Evolutionary conservation across 2,888 invertebrate genomes (phyloP), one percentile per base, ranked within the genome.

Genomic region (Tetheella fluctuosa): DNA sequence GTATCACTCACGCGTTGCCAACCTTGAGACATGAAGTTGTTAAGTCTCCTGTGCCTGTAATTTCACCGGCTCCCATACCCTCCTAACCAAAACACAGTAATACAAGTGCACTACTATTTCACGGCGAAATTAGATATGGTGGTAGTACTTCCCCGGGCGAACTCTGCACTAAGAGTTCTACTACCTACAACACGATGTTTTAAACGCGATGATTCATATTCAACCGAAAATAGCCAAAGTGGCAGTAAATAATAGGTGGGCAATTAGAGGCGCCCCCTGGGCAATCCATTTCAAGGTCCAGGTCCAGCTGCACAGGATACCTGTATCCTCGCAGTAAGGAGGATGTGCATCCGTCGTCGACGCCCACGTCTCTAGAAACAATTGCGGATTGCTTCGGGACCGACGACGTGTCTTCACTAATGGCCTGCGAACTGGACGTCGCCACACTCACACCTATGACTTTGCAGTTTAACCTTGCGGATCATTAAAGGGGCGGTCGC

Each of bases 311-410:
- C 73, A 77, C 82, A 83, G 86, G 88, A 89, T 86, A 85, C 85
- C 85, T 85, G 85, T 81, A 84, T 84, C 85, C 84, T 84, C 81
- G 79, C 67, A 63, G 73, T 91, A 88, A 91, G 79, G 81, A 91
- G 91, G 91, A 92, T 86, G 90, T 80, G 83, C 90, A 81, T 91
- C 91, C 90, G 89, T 73, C 84, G 75, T 73, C 75, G 71, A 83
- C 74, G 78, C 76, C 71, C 75, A 71, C 69, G 65, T 73, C 65
- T 62, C 64, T 60, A 60, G 57, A 63, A 64, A 59, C 69, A 70
- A 68, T 70, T 70, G 67, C 67, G 60, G 6, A 20, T 48, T 20
- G 10, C 48, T 48, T 48, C 10, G 48, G 48, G 17, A 42, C 42
- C n/a, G 39, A 4, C 42, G 57, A 59, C 61, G 57, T 57, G 63